Conservation (phyloP, 2,797 vertebrate genomes). For the Hippoglossus hippoglossus region DNA sequence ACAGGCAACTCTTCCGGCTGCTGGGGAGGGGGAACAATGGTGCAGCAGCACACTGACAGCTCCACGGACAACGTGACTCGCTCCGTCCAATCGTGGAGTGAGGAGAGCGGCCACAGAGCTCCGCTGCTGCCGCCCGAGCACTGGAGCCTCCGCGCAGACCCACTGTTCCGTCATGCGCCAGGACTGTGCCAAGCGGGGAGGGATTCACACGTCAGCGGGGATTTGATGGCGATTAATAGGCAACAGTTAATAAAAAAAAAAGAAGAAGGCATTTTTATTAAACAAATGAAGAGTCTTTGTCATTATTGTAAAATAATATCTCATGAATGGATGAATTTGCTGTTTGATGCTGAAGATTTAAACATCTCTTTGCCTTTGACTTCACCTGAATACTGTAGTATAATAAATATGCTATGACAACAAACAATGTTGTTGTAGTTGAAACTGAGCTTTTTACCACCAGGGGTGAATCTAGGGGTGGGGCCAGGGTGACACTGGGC, state of each 20-base stretch:
- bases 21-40: constrained; percentile 83
- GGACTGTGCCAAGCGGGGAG: background rate
- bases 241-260: background rate
- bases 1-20: constrained; percentile 77
- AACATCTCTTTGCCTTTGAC: too few species aligned
- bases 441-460: too few species aligned
- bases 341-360: too few species aligned
- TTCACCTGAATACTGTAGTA: too few species aligned
- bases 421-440: too few species aligned
- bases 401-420: too few species aligned
- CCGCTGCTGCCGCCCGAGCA: constrained; percentile 38
- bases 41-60: constrained; percentile 80
- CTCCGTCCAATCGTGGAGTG: constrained; percentile 77
- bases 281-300: too few species aligned
- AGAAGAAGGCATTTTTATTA: too few species aligned
- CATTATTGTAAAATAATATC: too few species aligned
- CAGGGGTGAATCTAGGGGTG: too few species aligned
- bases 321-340: too few species aligned
- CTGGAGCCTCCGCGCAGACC: background rate
- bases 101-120: constrained; percentile 62
- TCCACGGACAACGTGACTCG: constrained; percentile 80
- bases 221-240: background rate
- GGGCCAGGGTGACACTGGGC: too few species aligned
- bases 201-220: background rate
- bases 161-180: constrained; percentile 31